Base-by-base conservation (phyloP, 2,113 vertebrate genomes). In the Melanostigma gelatinosum region DNA sequence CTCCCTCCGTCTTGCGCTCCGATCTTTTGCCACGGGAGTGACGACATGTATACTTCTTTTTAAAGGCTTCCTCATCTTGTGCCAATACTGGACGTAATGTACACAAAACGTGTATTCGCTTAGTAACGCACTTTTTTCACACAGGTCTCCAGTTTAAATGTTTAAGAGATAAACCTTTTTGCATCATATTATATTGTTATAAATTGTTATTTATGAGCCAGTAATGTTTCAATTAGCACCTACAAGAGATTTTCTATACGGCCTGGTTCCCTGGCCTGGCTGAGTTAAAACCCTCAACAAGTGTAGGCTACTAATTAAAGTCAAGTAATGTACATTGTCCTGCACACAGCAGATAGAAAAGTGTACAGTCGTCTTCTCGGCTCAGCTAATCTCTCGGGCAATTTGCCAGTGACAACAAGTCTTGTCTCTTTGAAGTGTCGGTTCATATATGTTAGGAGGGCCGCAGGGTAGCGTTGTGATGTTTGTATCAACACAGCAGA, bases 401-500 rank as follows among this genome's bases (percentile, higher is more conserved):
- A 4, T 72, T 79, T 66, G 55, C 55, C 78, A 63, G 71, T 16
- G 62, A 77, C 50, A 75, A 57, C 66, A 69, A 76, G 63, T 79
- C 67, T 68, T 6, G 38, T 81, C 72, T 79, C 60, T 88, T 62
- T 83, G 52, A 87, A 75, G 80, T 84, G 80, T 84, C 85, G 44
- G 22, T 68, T 82, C 32, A 81, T 71, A 66, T 82, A 1, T 50
- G 44, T 69, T 64, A 27, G 27, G 50, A 73, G 42, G 54, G 57
- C 80, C 24, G 7, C 57, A 8, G 70, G 79, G 63, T 63, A 29
- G 24, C 22, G 1, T 66, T 18, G 57, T 48, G 6, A 65, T 87
- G 78, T 79, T 82, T 84, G 65, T 67, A 78, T 87, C 63, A 85
- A 75, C 80, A 78, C 74, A 69, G 70, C 82, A 73, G 63, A 75